These are phyloP conservation scores for Anabacerthia variegaticeps DNA, from an alignment of 2,797 vertebrate genomes.

Conservation along the genomic window DNA sequence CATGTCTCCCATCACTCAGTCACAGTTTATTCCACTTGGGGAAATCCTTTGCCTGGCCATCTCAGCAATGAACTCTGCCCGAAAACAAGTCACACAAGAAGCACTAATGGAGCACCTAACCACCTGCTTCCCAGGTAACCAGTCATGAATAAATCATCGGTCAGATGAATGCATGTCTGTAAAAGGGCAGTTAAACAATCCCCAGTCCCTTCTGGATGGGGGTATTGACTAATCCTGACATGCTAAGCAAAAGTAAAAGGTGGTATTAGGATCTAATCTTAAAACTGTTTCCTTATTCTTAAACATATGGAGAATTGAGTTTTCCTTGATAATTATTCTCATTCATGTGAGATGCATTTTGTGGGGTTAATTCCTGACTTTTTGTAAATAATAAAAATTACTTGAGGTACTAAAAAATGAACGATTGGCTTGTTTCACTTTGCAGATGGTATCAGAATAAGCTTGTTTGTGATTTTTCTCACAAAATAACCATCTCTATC, in stretches of 20 bases:
- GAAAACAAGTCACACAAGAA: constrained; percentile 97
- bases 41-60: constrained; percentile 98
- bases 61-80: constrained; percentile 96
- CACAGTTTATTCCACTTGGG: constrained; percentile 98
- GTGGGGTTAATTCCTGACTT: not conserved
- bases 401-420: not conserved
- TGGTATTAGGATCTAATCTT: not conserved
- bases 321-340: not conserved
- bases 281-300: not conserved
- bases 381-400: not conserved
- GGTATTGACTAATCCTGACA: not conserved
- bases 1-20: constrained; percentile 99
- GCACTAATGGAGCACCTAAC: constrained; percentile 96
- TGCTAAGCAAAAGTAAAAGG: not conserved
- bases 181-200: not conserved
- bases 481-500: not conserved
- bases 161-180: not conserved
- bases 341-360: not conserved
- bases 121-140: constrained; percentile 96
- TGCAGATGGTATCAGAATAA: not conserved
- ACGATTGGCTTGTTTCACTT: not conserved
- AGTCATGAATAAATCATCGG: not conserved
- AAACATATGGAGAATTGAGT: not conserved
- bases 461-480: not conserved
- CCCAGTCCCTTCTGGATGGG: not conserved